Base-by-base conservation (phyloP, 2,888 invertebrate species). In the Entomobrya multifasciata region DNA sequence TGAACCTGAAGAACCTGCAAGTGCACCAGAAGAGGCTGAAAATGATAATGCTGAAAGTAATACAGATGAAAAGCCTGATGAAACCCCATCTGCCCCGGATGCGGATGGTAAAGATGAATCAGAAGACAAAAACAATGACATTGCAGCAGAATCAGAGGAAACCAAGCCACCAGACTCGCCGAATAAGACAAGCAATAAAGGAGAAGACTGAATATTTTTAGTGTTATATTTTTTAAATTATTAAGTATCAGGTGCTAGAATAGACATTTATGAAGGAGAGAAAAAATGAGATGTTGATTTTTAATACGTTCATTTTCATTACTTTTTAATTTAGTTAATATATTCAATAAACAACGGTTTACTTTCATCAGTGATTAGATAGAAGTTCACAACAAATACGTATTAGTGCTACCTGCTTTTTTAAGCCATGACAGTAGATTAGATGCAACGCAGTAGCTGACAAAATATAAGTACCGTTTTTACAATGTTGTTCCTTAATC, bases 181-280 rank as follows among this genome's bases (percentile, higher is more conserved):
- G 11, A 82, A 25, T 55, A 36, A 67, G 52, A 0, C 25, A 0
- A 70, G 27, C 22, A 41, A 65, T n/a, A 20, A 47, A 25, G 77
- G 52, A 5, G 77, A 67, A 84, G 67, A 84, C 84, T 67, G 77
- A 77, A n/a, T 17, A n/a, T n/a, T n/a, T n/a, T n/a, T n/a, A n/a
- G n/a, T n/a, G 4, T 52, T 15, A 52, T 8, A 4, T 36, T 36
- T 36, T 36, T 36, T 36, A 36, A 8, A 36, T 36, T 36, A 36
- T 36, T 36, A 36, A 36, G 4, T 6, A 36, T 36, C 36, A 36
- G 8, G 36, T 36, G 36, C 4, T 4, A 36, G 4, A 36, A 36
- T 36, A 36, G n/a, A n/a, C n/a, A n/a, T n/a, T n/a, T n/a, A n/a
- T n/a, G n/a, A n/a, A n/a, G n/a, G n/a, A n/a, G n/a, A n/a, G n/a